Conservation (phyloP, 2,888 invertebrate species). For the Nephrocerus scutellatus region DNA sequence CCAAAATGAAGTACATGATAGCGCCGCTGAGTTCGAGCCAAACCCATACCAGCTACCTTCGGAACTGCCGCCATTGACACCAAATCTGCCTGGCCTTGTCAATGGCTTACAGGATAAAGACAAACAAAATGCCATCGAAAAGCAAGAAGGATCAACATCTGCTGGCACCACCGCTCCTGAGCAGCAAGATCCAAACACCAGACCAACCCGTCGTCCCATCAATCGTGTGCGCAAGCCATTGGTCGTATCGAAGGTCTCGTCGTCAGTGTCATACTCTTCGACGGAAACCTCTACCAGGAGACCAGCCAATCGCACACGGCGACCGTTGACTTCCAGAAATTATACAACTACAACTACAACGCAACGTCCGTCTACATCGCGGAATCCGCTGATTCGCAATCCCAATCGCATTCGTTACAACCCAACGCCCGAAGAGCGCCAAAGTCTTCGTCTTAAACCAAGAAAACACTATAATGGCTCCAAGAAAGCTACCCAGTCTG, state of each 20-base stretch:
- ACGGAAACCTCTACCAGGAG: constrained; percentile 37
- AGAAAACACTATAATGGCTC: constrained; percentile 33
- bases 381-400: constrained; percentile 41
- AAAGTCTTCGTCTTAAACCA: constrained; percentile 36
- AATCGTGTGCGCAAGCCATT: constrained; percentile 51
- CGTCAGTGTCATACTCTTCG: constrained; percentile 41
- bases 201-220: constrained; percentile 50
- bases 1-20: constrained; percentile 42
- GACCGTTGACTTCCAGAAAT: constrained; percentile 42
- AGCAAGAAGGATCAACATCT: constrained; percentile 45
- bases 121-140: constrained; percentile 27
- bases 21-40: constrained; percentile 44
- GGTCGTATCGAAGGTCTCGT: constrained; percentile 38
- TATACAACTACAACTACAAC: constrained; percentile 26
- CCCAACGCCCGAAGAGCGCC: constrained; percentile 44
- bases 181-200: constrained; percentile 42
- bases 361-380: constrained; percentile 29
- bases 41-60: constrained; percentile 53
- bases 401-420: constrained; percentile 47
- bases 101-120: constrained; percentile 55
- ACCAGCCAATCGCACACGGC: constrained; percentile 44
- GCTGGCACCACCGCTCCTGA: constrained; percentile 35
- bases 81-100: constrained; percentile 55
- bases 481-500: constrained; percentile 28
- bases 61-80: constrained; percentile 53